These are phyloP conservation scores for Cordilura impudica DNA, from an alignment of 2,888 invertebrate species.

Conservation along the genomic window DNA sequence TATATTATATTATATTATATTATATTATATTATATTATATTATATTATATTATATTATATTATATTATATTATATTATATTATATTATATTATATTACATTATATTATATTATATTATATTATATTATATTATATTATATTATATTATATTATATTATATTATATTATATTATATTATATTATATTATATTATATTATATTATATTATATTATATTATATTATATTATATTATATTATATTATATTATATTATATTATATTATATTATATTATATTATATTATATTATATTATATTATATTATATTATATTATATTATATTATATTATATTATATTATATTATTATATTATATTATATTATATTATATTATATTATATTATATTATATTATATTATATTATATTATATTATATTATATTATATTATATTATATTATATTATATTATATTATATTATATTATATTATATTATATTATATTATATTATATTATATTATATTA, in stretches of 20 bases:
- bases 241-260: not conserved
- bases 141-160: constrained; percentile 5
- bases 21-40: constrained; percentile 22
- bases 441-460: no score
- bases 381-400: no score
- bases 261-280: not conserved
- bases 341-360: no score
- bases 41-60: constrained; percentile 19
- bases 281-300: no score
- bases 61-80: constrained; percentile 17
- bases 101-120: constrained; percentile 12
- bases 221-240: constrained; percentile 1
- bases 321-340: no score
- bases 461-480: no score
- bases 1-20: constrained; percentile 22
- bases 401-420: no score
- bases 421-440: no score
- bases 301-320: no score
- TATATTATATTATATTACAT: constrained; percentile 15
- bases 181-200: constrained; percentile 1
- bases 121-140: constrained; percentile 20
- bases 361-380: no score
- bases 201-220: constrained; percentile 5
- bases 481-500: no score
- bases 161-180: constrained; percentile 5